phyloP scores from a whole-genome alignment of 2,797 vertebrate species.

The Mastacembelus armatus region DNA sequence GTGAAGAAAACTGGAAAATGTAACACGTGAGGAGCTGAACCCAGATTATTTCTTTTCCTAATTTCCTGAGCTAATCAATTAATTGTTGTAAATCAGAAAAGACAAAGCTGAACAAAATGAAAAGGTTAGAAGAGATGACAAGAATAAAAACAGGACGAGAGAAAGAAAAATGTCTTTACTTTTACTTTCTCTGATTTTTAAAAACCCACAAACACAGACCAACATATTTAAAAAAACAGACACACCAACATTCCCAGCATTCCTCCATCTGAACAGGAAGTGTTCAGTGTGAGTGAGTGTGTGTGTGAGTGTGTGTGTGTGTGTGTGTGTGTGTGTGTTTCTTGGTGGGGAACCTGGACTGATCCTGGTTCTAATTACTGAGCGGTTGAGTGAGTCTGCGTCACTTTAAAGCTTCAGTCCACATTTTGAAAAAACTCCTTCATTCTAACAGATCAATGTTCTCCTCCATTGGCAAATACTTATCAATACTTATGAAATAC shows the following conservation, averaged over 20 bases:
- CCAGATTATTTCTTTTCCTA: no score
- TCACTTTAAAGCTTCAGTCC: conserved; percentile 6
- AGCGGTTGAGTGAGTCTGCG: conserved; percentile 19
- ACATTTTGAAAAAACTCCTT: no score
- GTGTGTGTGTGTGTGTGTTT: no score
- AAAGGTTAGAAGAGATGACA: background rate
- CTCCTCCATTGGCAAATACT: no score
- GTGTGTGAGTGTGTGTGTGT: no score
- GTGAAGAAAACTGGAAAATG: no score
- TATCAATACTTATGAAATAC: no score
- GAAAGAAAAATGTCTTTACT: background rate
- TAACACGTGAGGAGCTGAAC: no score
- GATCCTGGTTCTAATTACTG: conserved; percentile 73
- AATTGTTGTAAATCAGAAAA: background rate
- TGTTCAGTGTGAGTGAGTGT: no score
- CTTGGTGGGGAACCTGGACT: conserved; percentile 41
- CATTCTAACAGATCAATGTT: background rate
- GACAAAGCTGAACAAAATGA: background rate
- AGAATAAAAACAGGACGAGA: background rate
- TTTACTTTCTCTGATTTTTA: conserved; percentile 45
- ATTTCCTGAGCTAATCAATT: no score
- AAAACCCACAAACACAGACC: conserved; percentile 16
- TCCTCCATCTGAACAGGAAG: conserved; percentile 66
- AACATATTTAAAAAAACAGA: conserved; percentile 14
- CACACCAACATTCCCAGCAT: conserved; percentile 68